A percentile compares a stretch with the other conserved stretches of the same genome.
phyloP scores from a whole-genome alignment of 2,888 invertebrate genomes.

The Pseudolycoriella hygida region DNA sequence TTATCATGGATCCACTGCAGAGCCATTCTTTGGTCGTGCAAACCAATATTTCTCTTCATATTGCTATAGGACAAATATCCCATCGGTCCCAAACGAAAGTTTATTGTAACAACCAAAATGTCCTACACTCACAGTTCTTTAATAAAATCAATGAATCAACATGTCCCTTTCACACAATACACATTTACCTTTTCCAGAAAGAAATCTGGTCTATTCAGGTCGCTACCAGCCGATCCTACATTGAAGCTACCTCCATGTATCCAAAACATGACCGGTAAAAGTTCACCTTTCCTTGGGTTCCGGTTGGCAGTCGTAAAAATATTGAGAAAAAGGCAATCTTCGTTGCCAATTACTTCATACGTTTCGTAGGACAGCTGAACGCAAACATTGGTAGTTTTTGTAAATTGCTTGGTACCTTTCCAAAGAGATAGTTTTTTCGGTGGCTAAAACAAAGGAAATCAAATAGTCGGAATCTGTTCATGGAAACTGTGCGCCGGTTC shows the following conservation, averaged over 20 bases:
- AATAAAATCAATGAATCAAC: not conserved
- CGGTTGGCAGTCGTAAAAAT: not conserved
- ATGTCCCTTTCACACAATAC: not conserved
- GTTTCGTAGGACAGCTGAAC: constrained; percentile 1
- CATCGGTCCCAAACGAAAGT: constrained; percentile 20
- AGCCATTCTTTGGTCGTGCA: constrained; percentile 10
- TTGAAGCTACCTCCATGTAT: constrained; percentile 27
- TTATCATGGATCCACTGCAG: constrained; percentile 9
- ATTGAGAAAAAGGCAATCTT: constrained; percentile 7
- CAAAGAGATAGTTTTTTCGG: not conserved
- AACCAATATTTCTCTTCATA: constrained; percentile 8
- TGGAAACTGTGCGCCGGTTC: too few relatives aligned
- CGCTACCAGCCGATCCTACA: constrained; percentile 21
- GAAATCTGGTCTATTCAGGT: constrained; percentile 22
- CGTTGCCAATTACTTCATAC: constrained; percentile 1
- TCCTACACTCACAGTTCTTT: constrained; percentile 13
- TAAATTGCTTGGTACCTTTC: not conserved
- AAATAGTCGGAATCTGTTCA: too few relatives aligned
- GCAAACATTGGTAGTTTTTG: not conserved
- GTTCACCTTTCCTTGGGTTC: not conserved
- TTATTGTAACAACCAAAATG: constrained; percentile 21
- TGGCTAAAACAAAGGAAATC: not conserved
- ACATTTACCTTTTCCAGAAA: constrained; percentile 20
- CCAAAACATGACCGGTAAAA: constrained; percentile 23
- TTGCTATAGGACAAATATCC: constrained; percentile 12